phyloP scores from a whole-genome alignment of 2,888 invertebrate genomes.

The Thecocarcelia acutangulata region DNA sequence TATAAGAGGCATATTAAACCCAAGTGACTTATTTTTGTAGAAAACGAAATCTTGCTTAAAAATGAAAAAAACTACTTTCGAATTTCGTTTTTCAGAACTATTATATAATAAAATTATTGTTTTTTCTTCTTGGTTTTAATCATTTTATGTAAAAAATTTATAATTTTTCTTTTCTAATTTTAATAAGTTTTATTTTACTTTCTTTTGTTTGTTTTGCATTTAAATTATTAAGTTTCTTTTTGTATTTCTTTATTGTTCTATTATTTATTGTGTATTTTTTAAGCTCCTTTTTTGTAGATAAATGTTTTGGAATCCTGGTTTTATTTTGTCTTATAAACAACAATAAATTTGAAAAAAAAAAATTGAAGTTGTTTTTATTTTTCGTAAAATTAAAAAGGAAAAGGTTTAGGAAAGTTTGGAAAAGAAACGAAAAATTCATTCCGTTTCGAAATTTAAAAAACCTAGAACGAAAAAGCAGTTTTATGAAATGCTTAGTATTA shows the following conservation, averaged over 20 bases:
- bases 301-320: slow-evolving; percentile 16
- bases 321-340: slow-evolving; percentile 70
- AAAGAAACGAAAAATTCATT: no score
- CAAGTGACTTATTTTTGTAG: slow-evolving; percentile 23
- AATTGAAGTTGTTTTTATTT: slow-evolving; percentile 1
- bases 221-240: not conserved
- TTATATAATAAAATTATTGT: not conserved
- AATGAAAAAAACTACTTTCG: not conserved
- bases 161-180: not conserved
- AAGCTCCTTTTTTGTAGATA: slow-evolving; percentile 35
- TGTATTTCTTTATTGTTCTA: slow-evolving; percentile 27
- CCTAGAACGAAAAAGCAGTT: no score
- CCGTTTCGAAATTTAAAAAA: no score
- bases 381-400: no score
- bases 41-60: not conserved
- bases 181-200: not conserved
- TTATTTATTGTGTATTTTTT: slow-evolving; percentile 12
- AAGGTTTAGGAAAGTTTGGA: no score
- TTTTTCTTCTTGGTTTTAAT: not conserved
- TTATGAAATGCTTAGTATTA: no score
- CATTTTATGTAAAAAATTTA: not conserved
- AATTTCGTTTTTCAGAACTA: not conserved
- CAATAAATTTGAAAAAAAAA: slow-evolving; percentile 76
- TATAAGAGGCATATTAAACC: slow-evolving; percentile 3
- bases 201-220: no score